Conservation (phyloP, 2,888 invertebrate genomes). For the Bombylius discolor region DNA sequence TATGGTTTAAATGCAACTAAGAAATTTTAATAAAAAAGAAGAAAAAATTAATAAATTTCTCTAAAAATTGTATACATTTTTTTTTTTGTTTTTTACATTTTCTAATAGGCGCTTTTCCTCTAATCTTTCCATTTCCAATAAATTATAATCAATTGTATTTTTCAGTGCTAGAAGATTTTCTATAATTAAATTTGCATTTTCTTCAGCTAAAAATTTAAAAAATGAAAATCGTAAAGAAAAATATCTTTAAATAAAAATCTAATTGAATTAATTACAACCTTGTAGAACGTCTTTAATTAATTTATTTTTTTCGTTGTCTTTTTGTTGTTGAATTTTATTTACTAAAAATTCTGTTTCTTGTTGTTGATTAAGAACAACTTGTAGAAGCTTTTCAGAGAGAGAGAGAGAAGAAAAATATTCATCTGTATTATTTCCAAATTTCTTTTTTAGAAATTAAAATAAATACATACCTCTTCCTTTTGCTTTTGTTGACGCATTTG, state of each 20-base stretch:
- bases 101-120: slow-evolving; percentile 54
- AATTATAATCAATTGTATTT: slow-evolving; percentile 45
- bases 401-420: slow-evolving; percentile 24
- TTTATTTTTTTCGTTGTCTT: slow-evolving; percentile 47
- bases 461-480: slow-evolving; percentile 18
- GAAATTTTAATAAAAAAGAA: background rate
- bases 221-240: background rate
- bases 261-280: slow-evolving; percentile 24
- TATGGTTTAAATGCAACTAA: slow-evolving; percentile 33
- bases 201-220: slow-evolving; percentile 40
- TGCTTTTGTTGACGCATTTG: slow-evolving; percentile 18
- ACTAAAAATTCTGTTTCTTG: slow-evolving; percentile 52
- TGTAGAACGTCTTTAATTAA: slow-evolving; percentile 48
- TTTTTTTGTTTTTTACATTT: slow-evolving; percentile 24
- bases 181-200: slow-evolving; percentile 52
- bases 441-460: background rate
- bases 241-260: too few species aligned
- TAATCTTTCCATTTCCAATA: slow-evolving; percentile 51
- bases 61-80: too few species aligned
- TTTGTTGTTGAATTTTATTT: slow-evolving; percentile 51
- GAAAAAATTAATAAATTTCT: background rate
- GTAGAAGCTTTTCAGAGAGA: slow-evolving; percentile 36
- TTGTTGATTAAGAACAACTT: slow-evolving; percentile 43
- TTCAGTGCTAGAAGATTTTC: slow-evolving; percentile 49
- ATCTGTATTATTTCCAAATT: background rate